phyloP scores from a whole-genome alignment of 2,888 invertebrate species.

The Platypus cylindrus region DNA sequence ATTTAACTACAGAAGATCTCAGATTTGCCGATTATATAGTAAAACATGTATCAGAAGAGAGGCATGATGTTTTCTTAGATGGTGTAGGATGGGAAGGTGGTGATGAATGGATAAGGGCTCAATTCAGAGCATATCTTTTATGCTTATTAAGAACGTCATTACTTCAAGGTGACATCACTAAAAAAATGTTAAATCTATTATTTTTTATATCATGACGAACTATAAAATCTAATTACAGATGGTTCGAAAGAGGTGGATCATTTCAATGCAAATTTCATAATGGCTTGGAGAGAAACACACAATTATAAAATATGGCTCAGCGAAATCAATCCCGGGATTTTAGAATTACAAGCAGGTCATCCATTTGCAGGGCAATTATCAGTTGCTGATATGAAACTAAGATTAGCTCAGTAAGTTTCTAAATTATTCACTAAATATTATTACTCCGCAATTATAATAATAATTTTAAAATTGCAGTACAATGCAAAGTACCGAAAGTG shows the following conservation, averaged over 20 bases:
- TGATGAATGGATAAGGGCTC: conserved; percentile 92
- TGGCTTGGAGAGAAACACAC: conserved; percentile 75
- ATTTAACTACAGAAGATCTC: conserved; percentile 86
- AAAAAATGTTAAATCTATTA: too few relatives aligned
- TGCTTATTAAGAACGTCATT: conserved; percentile 70
- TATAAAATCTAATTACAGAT: conserved; percentile 38
- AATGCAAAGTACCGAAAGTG: conserved; percentile 89
- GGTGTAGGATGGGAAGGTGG: conserved; percentile 82
- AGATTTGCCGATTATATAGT: conserved; percentile 91
- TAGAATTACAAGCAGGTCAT: conserved; percentile 68
- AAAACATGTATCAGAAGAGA: conserved; percentile 50
- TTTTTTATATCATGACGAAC: background rate
- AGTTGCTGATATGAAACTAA: conserved; percentile 85
- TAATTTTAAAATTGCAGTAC: conserved; percentile 41
- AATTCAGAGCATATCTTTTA: conserved; percentile 78
- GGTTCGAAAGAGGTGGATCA: conserved; percentile 73
- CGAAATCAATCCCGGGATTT: conserved; percentile 52
- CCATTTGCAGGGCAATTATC: conserved; percentile 91
- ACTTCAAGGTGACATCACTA: conserved; percentile 58
- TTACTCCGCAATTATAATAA: background rate
- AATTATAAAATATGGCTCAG: conserved; percentile 79
- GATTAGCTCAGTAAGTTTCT: conserved; percentile 72
- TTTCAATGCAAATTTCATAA: conserved; percentile 74
- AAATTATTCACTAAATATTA: too few relatives aligned
- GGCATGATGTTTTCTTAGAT: conserved; percentile 58